These are phyloP conservation scores for Diceros bicornis DNA, from an alignment of 2,797 vertebrate genomes.

Conservation along the genomic window DNA sequence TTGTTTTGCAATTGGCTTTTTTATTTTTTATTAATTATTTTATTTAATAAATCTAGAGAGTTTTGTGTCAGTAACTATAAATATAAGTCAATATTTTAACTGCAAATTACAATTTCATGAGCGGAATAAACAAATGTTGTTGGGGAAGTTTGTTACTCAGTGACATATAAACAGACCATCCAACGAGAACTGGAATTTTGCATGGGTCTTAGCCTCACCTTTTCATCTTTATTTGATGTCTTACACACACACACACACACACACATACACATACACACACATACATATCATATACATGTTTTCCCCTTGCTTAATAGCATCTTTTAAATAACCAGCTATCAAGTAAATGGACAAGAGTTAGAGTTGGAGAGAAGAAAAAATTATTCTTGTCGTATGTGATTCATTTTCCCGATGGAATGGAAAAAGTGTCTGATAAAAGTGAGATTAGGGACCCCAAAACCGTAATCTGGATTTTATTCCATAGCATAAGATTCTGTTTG, in stretches of 20 bases:
- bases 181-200: background rate
- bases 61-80: background rate
- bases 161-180: background rate
- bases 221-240: background rate
- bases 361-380: background rate
- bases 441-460: background rate
- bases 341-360: background rate
- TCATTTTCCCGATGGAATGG: background rate
- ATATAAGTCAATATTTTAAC: constrained; percentile 50
- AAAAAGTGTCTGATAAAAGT: background rate
- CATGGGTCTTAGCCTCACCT: background rate
- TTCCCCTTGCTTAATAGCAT: background rate
- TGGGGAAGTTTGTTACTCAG: background rate
- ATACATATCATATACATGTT: background rate
- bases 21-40: background rate
- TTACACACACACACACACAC: background rate
- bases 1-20: background rate
- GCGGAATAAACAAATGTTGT: background rate
- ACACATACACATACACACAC: fast-evolving
- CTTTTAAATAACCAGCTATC: background rate
- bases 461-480: background rate
- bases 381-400: background rate
- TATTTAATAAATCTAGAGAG: background rate
- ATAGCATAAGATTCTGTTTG: background rate
- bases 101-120: constrained; percentile 15